Evolutionary conservation across 2,888 invertebrate genomes (phyloP).

Genomic region (Stenodema calcarata): DNA sequence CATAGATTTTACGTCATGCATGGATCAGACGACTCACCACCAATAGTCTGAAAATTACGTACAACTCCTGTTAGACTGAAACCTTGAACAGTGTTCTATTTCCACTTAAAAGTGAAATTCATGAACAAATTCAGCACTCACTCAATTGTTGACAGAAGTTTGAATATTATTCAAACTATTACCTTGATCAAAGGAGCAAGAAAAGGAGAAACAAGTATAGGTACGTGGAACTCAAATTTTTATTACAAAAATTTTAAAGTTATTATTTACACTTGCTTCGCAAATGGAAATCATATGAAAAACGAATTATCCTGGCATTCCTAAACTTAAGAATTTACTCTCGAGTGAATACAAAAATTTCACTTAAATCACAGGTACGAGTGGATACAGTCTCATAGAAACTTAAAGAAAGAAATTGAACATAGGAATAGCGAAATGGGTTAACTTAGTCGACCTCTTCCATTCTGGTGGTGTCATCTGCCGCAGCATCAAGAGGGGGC

Average conservation of each 20-base stretch:
- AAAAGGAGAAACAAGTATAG: background rate
- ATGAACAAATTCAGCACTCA: too few relatives aligned
- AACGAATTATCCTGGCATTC: background rate
- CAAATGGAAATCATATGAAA: background rate
- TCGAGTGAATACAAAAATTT: constrained; percentile 22
- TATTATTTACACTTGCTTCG: constrained; percentile 9
- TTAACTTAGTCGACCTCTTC: constrained; percentile 95
- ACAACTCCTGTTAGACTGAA: too few relatives aligned
- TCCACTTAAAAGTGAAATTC: too few relatives aligned
- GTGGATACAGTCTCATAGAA: constrained; percentile 26
- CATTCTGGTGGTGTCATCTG: constrained; percentile 91
- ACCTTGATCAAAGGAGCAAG: too few relatives aligned
- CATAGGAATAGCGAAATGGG: background rate
- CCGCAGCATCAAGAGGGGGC: constrained; percentile 71
- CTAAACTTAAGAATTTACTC: background rate
- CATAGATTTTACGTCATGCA: too few relatives aligned
- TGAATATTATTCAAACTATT: too few relatives aligned
- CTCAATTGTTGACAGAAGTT: too few relatives aligned
- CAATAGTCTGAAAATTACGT: too few relatives aligned
- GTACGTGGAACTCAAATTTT: background rate
- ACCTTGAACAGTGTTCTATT: too few relatives aligned
- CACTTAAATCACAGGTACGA: constrained; percentile 35
- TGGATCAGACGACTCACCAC: too few relatives aligned
- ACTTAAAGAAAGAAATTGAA: constrained; percentile 22
- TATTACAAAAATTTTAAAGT: constrained; percentile 3